Evolutionary conservation across 2,888 invertebrate species (phyloP).

Genomic region (Trachelus iudaicus): DNA sequence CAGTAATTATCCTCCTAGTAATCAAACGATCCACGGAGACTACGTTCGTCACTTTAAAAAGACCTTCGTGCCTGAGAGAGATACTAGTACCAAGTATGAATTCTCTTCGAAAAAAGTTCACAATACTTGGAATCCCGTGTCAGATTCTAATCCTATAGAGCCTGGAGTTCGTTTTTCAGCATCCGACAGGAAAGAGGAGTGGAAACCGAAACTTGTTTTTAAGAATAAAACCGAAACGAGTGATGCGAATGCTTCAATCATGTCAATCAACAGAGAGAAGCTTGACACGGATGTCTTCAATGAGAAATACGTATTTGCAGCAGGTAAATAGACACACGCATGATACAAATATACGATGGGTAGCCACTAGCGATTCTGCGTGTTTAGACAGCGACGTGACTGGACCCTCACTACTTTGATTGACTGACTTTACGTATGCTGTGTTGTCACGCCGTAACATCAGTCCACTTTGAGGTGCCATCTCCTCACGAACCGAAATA

Average conservation of each 20-base stretch:
- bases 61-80: not conserved
- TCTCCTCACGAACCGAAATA: too few species aligned
- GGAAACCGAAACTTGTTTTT: conserved; percentile 49
- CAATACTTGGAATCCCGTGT: not conserved
- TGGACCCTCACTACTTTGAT: too few species aligned
- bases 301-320: conserved; percentile 39
- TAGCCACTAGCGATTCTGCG: too few species aligned
- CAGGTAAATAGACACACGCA: too few species aligned
- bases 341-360: too few species aligned
- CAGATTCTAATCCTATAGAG: not conserved
- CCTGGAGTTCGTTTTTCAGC: not conserved
- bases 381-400: too few species aligned
- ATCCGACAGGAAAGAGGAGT: conserved; percentile 38
- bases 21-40: not conserved
- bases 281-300: conserved; percentile 45
- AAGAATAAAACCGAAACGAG: conserved; percentile 40
- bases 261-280: conserved; percentile 47
- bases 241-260: conserved; percentile 45
- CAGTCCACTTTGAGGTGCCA: too few species aligned
- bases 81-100: not conserved
- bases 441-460: too few species aligned
- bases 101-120: not conserved
- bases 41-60: not conserved
- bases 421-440: too few species aligned
- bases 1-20: not conserved